Conservation (phyloP, 2,888 invertebrate genomes). For the Apodemia duryi region DNA sequence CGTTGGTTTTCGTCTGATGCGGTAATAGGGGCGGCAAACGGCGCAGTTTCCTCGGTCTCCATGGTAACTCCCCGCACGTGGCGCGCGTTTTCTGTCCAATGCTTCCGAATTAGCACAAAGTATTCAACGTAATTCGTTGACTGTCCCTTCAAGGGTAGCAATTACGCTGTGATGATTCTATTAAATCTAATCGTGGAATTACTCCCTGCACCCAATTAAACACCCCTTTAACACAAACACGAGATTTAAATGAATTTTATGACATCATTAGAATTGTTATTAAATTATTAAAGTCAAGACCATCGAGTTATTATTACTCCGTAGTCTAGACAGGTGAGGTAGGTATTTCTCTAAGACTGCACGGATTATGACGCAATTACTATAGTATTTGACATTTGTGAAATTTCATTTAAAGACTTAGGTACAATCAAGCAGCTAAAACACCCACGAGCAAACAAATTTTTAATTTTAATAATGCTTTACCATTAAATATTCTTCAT, state of each 20-base stretch:
- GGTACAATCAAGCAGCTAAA: too few relatives aligned
- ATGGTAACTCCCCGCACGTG: conserved; percentile 71
- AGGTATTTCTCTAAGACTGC: neutral
- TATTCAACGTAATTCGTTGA: conserved; percentile 42
- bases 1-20: conserved; percentile 16
- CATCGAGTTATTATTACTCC: neutral
- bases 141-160: conserved; percentile 46
- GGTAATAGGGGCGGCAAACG: conserved; percentile 53
- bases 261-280: neutral
- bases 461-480: too few relatives aligned
- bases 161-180: conserved; percentile 37
- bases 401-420: too few relatives aligned
- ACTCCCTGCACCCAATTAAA: conserved; percentile 11
- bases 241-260: conserved; percentile 41
- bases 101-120: conserved; percentile 50
- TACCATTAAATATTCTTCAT: too few relatives aligned
- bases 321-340: neutral
- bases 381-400: neutral
- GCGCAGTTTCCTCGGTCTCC: conserved; percentile 70
- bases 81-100: conserved; percentile 45
- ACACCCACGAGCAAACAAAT: too few relatives aligned
- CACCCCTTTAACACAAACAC: conserved; percentile 23
- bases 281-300: neutral
- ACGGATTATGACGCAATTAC: neutral
- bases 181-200: conserved; percentile 27